Conservation (phyloP, 2,888 invertebrate genomes). For the Epirrita christyi region DNA sequence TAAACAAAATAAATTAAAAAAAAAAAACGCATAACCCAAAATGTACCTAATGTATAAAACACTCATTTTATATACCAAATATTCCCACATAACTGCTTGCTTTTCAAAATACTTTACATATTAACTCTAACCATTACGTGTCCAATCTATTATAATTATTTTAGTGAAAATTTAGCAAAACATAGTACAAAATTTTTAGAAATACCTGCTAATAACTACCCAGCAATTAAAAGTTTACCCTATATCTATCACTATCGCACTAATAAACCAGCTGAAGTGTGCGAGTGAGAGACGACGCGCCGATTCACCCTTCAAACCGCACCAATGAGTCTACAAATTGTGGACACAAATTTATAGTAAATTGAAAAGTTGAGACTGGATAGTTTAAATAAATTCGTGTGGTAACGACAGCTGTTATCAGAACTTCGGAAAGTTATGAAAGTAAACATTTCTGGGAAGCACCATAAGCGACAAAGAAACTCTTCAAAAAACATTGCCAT, state of each 20-base stretch:
- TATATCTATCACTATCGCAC: constrained; percentile 81
- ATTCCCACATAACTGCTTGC: constrained; percentile 58
- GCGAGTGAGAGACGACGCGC: constrained; percentile 58
- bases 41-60: constrained; percentile 33
- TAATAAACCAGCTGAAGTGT: constrained; percentile 61
- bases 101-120: constrained; percentile 61
- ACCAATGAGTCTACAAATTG: constrained; percentile 62
- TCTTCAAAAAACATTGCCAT: neutral
- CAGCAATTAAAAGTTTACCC: constrained; percentile 79
- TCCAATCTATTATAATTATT: constrained; percentile 73
- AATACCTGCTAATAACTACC: constrained; percentile 79
- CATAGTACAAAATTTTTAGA: constrained; percentile 85
- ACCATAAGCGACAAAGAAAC: constrained; percentile 13
- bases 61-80: constrained; percentile 47
- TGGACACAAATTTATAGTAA: constrained; percentile 24
- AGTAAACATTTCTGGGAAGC: neutral
- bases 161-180: constrained; percentile 85
- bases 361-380: constrained; percentile 31
- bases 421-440: constrained; percentile 29
- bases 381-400: constrained; percentile 39
- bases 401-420: constrained; percentile 41
- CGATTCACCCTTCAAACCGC: constrained; percentile 48
- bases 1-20: constrained; percentile 50
- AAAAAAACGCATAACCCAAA: constrained; percentile 41
- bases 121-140: constrained; percentile 72